A percentile compares a stretch with the other conserved stretches of the same genome.
phyloP scores from a whole-genome alignment of 2,113 vertebrate genomes.

The Psilopogon haemacephalus region DNA sequence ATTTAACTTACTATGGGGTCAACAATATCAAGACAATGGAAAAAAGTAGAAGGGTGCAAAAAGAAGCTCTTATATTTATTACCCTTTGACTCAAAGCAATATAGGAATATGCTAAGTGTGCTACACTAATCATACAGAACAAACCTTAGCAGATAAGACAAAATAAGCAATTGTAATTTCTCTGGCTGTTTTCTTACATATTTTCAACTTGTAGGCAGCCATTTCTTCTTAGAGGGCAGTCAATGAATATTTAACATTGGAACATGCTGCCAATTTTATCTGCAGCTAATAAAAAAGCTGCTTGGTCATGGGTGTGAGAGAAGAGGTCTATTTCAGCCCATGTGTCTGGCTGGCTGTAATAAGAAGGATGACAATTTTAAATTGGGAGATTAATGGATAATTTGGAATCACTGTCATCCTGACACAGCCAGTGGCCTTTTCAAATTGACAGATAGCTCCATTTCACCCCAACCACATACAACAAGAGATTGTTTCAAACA shows the following conservation, averaged over 20 bases:
- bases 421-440: constrained; percentile 68
- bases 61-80: background rate
- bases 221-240: constrained; percentile 15
- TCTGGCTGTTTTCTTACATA: constrained; percentile 57
- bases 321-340: constrained; percentile 35
- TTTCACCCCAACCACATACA: constrained; percentile 59
- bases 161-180: constrained; percentile 72
- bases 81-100: background rate
- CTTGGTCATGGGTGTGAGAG: constrained; percentile 43
- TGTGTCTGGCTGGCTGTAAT: constrained; percentile 51
- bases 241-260: constrained; percentile 70
- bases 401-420: constrained; percentile 66
- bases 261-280: constrained; percentile 45
- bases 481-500: constrained; percentile 52
- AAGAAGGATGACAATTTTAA: constrained; percentile 65
- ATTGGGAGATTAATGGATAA: constrained; percentile 73
- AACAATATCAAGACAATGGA: background rate
- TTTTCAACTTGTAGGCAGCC: constrained; percentile 51
- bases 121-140: constrained; percentile 42
- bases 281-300: constrained; percentile 68
- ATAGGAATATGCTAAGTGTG: constrained; percentile 1
- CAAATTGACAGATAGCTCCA: constrained; percentile 67
- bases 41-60: background rate
- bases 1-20: background rate
- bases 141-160: constrained; percentile 48